phyloP scores from a whole-genome alignment of 1,140 invertebrate species.

The Euwallacea fornicatus region DNA sequence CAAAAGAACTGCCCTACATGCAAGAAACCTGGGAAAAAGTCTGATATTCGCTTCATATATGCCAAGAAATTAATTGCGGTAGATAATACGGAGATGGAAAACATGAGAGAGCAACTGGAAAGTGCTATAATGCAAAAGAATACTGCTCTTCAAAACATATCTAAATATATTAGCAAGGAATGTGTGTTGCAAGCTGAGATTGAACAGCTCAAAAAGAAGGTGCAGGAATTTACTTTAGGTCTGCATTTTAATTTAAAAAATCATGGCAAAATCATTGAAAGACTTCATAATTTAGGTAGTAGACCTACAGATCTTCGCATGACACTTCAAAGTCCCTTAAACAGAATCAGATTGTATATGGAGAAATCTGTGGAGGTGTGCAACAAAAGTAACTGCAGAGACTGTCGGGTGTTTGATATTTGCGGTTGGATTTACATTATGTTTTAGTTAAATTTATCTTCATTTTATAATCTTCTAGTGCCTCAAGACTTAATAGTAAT shows the following conservation, averaged over 20 bases:
- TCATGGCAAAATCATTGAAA: background rate
- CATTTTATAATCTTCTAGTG: conserved; percentile 43
- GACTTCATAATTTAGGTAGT: conserved; percentile 14
- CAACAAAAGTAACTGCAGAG: conserved; percentile 69
- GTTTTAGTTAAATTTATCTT: background rate
- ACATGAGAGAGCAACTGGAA: conserved; percentile 59
- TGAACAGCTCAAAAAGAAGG: conserved; percentile 46
- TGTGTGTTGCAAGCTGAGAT: conserved; percentile 46
- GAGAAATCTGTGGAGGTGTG: conserved; percentile 67
- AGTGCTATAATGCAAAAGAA: conserved; percentile 53
- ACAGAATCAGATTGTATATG: conserved; percentile 57
- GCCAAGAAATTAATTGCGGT: conserved; percentile 57
- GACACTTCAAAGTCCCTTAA: conserved; percentile 24
- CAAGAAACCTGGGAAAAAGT: conserved; percentile 67
- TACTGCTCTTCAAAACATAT: conserved; percentile 54
- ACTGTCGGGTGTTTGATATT: conserved; percentile 77
- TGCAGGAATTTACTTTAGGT: conserved; percentile 46
- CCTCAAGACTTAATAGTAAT: conserved; percentile 64
- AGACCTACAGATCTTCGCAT: conserved; percentile 17
- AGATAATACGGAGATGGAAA: conserved; percentile 58
- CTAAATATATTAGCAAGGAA: conserved; percentile 50
- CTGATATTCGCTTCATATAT: conserved; percentile 75
- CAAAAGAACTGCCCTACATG: conserved; percentile 79
- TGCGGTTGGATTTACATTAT: conserved; percentile 51
- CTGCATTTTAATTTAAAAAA: background rate